A percentile compares a stretch with the other conserved stretches of the same genome.
These are phyloP conservation scores for Damaliscus lunatus DNA, from an alignment of 2,113 vertebrate species.

Conservation along the genomic window DNA sequence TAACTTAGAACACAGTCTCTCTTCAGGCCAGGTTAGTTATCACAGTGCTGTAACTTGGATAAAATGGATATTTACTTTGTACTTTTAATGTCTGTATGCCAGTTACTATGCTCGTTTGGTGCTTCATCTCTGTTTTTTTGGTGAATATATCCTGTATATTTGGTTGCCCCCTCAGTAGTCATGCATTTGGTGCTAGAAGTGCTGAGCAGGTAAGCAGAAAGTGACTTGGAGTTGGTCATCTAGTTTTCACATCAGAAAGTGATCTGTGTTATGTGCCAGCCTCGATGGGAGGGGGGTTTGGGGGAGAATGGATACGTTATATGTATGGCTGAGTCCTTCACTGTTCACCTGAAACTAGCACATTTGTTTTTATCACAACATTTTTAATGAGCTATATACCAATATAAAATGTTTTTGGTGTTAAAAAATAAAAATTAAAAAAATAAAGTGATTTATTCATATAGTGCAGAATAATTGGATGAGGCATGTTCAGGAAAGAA, in stretches of 20 bases:
- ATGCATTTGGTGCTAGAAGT: not conserved
- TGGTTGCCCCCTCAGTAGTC: not conserved
- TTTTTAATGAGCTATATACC: not conserved
- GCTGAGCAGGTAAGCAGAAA: not conserved
- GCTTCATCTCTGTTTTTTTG: not conserved
- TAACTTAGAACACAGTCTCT: not conserved
- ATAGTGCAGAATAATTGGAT: not conserved
- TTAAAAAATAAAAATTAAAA: not conserved
- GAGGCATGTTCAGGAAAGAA: not conserved
- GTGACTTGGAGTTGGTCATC: not conserved
- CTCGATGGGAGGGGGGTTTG: not conserved
- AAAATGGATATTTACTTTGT: not conserved
- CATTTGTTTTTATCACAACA: not conserved
- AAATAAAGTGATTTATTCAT: not conserved
- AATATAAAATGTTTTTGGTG: not conserved
- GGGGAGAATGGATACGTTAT: not conserved
- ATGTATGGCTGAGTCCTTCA: not conserved
- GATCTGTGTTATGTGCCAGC: not conserved
- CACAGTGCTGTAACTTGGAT: not conserved
- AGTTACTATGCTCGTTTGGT: not conserved
- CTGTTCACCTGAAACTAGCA: not conserved
- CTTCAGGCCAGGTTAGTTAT: not conserved
- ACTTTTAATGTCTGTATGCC: fast-evolving
- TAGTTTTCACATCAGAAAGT: not conserved
- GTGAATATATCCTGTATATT: not conserved